phyloP scores from a whole-genome alignment of 2,888 invertebrate species.

The Phorcus lineatus region DNA sequence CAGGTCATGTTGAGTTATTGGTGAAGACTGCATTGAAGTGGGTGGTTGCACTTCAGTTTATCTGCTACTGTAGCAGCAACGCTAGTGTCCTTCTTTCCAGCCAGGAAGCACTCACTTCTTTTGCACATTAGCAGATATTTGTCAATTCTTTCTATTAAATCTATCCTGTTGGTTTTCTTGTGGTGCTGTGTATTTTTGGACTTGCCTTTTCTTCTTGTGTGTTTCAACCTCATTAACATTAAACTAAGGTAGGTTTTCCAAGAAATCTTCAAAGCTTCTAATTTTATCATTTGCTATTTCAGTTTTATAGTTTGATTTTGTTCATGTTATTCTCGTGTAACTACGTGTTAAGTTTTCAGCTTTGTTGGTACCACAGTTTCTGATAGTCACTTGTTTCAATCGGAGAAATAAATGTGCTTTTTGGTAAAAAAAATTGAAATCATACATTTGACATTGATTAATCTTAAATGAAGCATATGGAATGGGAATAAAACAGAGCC shows the following conservation, averaged over 20 bases:
- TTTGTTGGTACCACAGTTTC: not conserved
- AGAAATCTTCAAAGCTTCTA: too few species aligned
- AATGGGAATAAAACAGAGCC: too few species aligned
- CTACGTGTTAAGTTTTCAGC: not conserved
- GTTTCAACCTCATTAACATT: not conserved
- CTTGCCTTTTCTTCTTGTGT: not conserved
- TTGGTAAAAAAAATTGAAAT: too few species aligned
- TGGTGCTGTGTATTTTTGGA: not conserved
- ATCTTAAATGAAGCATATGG: too few species aligned
- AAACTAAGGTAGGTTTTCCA: too few species aligned
- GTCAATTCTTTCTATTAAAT: not conserved
- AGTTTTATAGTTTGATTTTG: too few species aligned
- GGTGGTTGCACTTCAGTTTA: not conserved
- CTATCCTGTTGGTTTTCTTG: not conserved
- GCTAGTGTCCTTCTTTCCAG: not conserved
- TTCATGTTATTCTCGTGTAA: too few species aligned
- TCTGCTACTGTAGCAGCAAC: too few species aligned
- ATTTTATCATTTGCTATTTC: too few species aligned
- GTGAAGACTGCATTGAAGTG: not conserved
- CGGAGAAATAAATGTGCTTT: too few species aligned
- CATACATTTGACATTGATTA: too few species aligned
- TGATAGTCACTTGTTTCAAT: not conserved
- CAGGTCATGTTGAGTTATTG: too few species aligned
- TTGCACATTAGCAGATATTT: not conserved
- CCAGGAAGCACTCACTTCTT: not conserved